Evolutionary conservation across 2,797 vertebrate genomes (phyloP).

Genomic region (Champsocephalus gunnari): DNA sequence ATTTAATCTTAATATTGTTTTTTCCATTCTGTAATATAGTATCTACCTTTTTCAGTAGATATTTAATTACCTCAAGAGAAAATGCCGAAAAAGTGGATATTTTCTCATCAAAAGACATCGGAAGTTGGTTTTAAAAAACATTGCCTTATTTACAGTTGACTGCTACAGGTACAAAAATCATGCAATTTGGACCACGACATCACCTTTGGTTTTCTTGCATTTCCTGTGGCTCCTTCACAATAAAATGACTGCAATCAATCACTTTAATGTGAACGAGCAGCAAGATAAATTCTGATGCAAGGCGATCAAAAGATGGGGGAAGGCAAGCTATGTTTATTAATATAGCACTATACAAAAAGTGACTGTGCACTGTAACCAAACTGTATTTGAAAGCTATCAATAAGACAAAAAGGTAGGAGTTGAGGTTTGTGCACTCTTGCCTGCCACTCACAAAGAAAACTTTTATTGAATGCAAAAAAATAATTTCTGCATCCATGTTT

Average conservation of each 20-base stretch:
- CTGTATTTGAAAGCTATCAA: too few relatives aligned
- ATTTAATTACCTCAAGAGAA: neutral
- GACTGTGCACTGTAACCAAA: too few relatives aligned
- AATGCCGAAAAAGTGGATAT: too few relatives aligned
- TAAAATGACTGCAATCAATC: neutral
- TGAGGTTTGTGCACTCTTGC: too few relatives aligned
- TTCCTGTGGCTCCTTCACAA: constrained; percentile 14
- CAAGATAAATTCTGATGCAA: neutral
- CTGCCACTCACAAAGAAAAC: too few relatives aligned
- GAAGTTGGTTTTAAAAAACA: neutral
- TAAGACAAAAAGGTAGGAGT: too few relatives aligned
- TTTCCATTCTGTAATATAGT: neutral
- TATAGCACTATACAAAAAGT: too few relatives aligned
- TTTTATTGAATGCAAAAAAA: too few relatives aligned
- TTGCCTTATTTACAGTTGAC: neutral
- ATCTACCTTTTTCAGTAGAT: too few relatives aligned
- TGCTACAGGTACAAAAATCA: neutral
- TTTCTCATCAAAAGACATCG: neutral
- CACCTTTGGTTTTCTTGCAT: too few relatives aligned
- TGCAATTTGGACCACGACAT: neutral
- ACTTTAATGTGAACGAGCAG: neutral
- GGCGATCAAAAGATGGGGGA: neutral
- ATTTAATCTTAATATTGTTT: neutral
- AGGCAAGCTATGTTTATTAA: too few relatives aligned
- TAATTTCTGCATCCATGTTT: neutral